phyloP scores from a whole-genome alignment of 1,140 invertebrate genomes.

The Anthonomus grandis region DNA sequence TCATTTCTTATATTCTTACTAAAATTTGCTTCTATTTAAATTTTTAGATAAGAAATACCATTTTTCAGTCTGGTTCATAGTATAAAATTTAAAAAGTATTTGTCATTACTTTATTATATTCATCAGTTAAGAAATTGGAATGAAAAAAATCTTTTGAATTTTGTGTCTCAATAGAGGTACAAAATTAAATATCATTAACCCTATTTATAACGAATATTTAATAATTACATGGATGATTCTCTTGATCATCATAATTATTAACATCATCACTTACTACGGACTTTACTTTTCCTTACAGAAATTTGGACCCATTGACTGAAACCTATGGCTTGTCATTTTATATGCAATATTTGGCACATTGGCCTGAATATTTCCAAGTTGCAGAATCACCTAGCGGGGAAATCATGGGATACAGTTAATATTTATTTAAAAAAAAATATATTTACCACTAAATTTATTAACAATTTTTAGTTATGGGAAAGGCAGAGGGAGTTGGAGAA shows the following conservation, averaged over 20 bases:
- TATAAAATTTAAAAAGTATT: no score
- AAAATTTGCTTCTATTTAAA: no score
- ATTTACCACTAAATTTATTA: conserved; percentile 8
- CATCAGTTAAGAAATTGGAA: no score
- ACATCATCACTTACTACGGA: neutral
- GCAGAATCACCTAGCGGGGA: conserved; percentile 91
- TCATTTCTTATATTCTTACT: no score
- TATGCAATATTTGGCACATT: conserved; percentile 95
- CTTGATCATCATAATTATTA: neutral
- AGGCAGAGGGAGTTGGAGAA: conserved; percentile 91
- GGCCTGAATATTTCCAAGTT: conserved; percentile 99
- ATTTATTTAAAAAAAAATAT: conserved; percentile 1
- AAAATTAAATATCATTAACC: neutral
- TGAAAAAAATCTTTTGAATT: no score
- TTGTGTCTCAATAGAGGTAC: neutral
- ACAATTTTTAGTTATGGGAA: conserved; percentile 86
- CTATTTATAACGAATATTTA: neutral
- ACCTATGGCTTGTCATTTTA: conserved; percentile 98
- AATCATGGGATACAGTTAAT: conserved; percentile 96
- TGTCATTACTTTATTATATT: no score
- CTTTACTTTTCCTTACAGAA: conserved; percentile 59
- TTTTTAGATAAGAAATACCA: no score
- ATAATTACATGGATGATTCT: neutral
- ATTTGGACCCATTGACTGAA: conserved; percentile 95
- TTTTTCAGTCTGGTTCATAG: no score